Base-by-base conservation (phyloP, 2,888 invertebrate species). In the Suillia variegata region DNA sequence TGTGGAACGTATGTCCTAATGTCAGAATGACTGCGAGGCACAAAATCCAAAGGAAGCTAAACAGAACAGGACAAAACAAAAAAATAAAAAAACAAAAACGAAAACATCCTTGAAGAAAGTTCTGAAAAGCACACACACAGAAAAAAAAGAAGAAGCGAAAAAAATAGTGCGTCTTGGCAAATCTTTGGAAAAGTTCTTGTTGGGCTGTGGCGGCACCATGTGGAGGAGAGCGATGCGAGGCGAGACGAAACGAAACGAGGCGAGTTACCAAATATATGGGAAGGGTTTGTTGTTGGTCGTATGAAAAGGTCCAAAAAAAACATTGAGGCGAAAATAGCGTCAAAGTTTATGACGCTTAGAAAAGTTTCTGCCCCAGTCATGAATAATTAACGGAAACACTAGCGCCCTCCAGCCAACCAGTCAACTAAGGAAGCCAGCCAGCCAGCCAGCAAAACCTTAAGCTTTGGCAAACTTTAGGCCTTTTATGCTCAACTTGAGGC, bases 351-450 rank as follows among this genome's bases (percentile, higher is more conserved):
- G 20, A 5, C 20, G 45, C 45, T 45, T 45, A 45, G 45, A 45
- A 45, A 45, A 45, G 18, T 62, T 64, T 70, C 66, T 59, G n/a
- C n/a, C n/a, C 66, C 56, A 67, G 69, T 73, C 72, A 73, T 73
- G 72, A 73, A 73, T 73, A 73, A 73, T 73, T 73, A 73, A 73
- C 70, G 70, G 59, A 20, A 45, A 45, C 45, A 20, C 45, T 13
- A 20, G 6, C 17, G 20, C 10, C n/a, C 13, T n/a, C n/a, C 6
- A n/a, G 38, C 38, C 10, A 38, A 38, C 3, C 38, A 3, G 38
- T n/a, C 6, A 38, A 38, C 38, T 38, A n/a, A 38, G n/a, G 4
- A 5, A 4, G 6, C 38, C 5, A 26, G 6, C 26, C 6, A 26
- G 10, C 6, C 17, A 20, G n/a, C 6, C 38, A 17, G 18, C 4